These are phyloP conservation scores for Himalopsyche phryganea DNA, from an alignment of 1,140 invertebrate species.

Conservation along the genomic window DNA sequence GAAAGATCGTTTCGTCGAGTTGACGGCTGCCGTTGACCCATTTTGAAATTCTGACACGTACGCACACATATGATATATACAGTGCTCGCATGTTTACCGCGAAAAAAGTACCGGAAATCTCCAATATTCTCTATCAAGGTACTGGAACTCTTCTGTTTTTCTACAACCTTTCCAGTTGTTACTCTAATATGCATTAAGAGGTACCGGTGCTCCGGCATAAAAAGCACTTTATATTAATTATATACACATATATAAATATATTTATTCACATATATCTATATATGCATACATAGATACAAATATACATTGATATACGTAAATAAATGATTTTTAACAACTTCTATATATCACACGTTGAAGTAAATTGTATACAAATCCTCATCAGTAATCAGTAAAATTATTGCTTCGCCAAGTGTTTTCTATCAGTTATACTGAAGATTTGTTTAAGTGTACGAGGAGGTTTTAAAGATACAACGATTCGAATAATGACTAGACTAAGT, in stretches of 20 bases:
- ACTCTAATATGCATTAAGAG: no score
- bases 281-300: constrained; percentile 15
- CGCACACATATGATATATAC: no score
- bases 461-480: not conserved
- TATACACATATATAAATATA: constrained; percentile 8
- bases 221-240: not conserved
- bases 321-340: constrained; percentile 49
- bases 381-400: constrained; percentile 46
- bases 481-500: not conserved
- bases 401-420: constrained; percentile 48
- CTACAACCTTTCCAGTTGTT: no score
- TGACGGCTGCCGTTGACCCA: not conserved
- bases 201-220: no score
- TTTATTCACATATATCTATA: constrained; percentile 12
- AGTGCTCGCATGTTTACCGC: constrained; percentile 35
- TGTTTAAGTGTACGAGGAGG: not conserved
- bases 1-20: no score
- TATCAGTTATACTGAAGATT: not conserved
- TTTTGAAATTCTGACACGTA: no score
- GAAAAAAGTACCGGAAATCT: no score
- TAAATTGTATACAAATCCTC: constrained; percentile 51
- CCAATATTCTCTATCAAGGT: no score
- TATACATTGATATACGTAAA: constrained; percentile 26
- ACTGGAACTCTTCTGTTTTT: no score
- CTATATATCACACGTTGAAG: constrained; percentile 57